Conservation (phyloP, 1,140 invertebrate species). For the Trissolcus basalis region DNA sequence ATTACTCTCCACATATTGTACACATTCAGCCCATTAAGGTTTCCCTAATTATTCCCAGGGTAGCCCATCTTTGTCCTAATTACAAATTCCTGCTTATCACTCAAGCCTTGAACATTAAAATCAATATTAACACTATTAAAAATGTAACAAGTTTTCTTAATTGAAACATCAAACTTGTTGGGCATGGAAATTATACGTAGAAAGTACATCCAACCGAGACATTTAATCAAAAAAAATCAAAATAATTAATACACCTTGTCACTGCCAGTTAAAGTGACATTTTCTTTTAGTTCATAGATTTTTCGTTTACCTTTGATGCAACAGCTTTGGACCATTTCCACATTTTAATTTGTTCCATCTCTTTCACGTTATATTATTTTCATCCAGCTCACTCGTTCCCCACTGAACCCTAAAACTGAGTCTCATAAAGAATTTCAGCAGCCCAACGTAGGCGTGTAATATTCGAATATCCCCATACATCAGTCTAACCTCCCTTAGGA, state of each 20-base stretch:
- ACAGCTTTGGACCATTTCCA: too few species aligned
- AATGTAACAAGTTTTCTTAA: too few species aligned
- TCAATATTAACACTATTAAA: too few species aligned
- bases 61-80: slow-evolving; percentile 40
- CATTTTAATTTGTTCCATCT: too few species aligned
- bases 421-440: slow-evolving; percentile 62
- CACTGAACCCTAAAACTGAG: slow-evolving; percentile 33
- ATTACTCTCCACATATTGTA: slow-evolving; percentile 35
- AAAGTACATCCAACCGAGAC: too few species aligned
- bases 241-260: too few species aligned
- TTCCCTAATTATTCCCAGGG: slow-evolving; percentile 39
- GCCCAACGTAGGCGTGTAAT: slow-evolving; percentile 60
- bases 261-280: too few species aligned
- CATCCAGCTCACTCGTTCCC: slow-evolving; percentile 8
- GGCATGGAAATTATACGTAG: too few species aligned
- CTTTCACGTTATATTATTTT: not conserved
- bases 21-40: slow-evolving; percentile 43
- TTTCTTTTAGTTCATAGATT: too few species aligned
- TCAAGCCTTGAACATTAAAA: slow-evolving; percentile 28
- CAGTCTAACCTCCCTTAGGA: slow-evolving; percentile 57
- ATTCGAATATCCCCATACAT: slow-evolving; percentile 63
- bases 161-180: too few species aligned
- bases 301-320: too few species aligned
- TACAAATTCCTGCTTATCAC: slow-evolving; percentile 33
- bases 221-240: too few species aligned